Evolutionary conservation across 2,888 invertebrate genomes (phyloP).

Genomic region (Dioctria rufipes): DNA sequence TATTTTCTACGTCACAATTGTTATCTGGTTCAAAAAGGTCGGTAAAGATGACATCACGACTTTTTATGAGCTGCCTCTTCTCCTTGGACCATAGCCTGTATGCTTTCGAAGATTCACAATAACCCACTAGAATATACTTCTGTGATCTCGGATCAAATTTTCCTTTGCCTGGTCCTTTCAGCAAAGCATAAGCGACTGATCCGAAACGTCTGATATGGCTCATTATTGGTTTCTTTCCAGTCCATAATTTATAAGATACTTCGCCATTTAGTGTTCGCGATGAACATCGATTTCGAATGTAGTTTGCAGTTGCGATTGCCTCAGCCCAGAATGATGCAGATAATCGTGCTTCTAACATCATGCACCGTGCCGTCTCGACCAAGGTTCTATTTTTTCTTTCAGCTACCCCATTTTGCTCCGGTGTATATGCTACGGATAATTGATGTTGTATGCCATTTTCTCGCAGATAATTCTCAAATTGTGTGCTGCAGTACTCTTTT

Average conservation of each 20-base stretch:
- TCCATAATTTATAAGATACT: neutral
- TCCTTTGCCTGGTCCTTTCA: constrained; percentile 44
- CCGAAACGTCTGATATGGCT: neutral
- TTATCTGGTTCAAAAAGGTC: too few species aligned
- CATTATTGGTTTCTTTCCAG: neutral
- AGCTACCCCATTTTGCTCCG: neutral
- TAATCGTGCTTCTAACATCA: too few species aligned
- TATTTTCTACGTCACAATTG: neutral
- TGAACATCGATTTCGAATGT: neutral
- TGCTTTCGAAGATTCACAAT: constrained; percentile 23
- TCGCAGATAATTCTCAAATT: neutral
- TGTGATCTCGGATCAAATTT: constrained; percentile 57
- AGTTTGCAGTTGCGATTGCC: neutral
- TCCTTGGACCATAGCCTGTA: neutral
- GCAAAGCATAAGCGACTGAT: neutral
- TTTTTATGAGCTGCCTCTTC: neutral
- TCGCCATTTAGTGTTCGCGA: neutral
- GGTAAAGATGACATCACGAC: neutral
- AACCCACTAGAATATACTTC: constrained; percentile 10
- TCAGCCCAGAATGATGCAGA: neutral
- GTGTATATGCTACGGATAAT: neutral
- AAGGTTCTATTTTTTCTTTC: neutral
- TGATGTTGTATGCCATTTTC: neutral
- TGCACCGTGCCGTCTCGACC: too few species aligned
- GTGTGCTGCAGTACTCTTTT: too few species aligned